These are phyloP conservation scores for Drosophila murphyi DNA, from an alignment of 1,140 invertebrate genomes.

Conservation along the genomic window DNA sequence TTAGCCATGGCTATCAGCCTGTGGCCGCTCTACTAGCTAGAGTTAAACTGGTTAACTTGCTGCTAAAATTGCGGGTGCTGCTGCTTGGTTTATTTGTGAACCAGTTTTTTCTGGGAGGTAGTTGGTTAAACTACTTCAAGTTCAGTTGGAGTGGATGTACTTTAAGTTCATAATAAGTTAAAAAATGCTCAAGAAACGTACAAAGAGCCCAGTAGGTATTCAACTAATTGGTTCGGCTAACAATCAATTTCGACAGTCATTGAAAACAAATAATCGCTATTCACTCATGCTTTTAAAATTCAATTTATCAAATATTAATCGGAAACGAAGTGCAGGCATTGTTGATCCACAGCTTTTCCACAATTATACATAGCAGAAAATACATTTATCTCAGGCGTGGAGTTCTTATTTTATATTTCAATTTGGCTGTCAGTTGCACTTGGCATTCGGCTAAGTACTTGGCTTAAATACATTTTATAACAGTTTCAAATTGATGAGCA, in stretches of 20 bases:
- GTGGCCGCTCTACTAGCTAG: constrained; percentile 7
- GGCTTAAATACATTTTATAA: constrained; percentile 3
- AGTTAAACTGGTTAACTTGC: constrained; percentile 22
- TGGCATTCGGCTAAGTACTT: constrained; percentile 9
- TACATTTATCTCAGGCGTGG: background rate
- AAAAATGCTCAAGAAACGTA: too few species aligned
- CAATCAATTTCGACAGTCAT: background rate
- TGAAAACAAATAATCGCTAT: background rate
- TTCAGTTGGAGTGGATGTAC: background rate
- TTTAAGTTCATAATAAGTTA: background rate
- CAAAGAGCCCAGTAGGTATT: too few species aligned
- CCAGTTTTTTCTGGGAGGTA: background rate
- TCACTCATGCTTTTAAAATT: background rate
- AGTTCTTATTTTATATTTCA: constrained; percentile 4
- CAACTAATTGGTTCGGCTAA: background rate
- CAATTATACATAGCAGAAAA: too few species aligned
- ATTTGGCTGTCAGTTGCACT: constrained; percentile 14
- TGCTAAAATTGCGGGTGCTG: background rate
- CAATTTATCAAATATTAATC: background rate
- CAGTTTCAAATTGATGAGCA: background rate
- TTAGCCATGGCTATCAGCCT: background rate
- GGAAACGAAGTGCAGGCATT: background rate
- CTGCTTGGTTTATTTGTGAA: background rate
- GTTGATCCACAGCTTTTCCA: background rate
- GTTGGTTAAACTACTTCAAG: background rate